Percentiles rank a stretch among this genome's conserved stretches.
These are phyloP conservation scores for Hystrix cristata DNA, from an alignment of 2,113 vertebrate species.

Conservation along the genomic window DNA sequence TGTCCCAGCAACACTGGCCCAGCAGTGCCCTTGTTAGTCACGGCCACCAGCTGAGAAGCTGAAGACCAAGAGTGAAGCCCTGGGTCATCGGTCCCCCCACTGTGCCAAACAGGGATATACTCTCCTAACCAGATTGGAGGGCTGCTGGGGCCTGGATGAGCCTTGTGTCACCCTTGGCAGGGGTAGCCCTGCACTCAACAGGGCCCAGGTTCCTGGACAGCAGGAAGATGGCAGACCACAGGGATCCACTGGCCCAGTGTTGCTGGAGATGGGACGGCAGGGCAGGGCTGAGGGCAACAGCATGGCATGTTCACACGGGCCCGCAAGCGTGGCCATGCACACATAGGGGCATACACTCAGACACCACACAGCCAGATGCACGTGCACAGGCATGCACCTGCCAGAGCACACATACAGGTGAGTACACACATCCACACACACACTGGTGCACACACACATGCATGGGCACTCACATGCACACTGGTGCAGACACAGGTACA, in stretches of 20 bases:
- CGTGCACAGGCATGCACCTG: neutral
- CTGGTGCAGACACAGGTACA: too few species aligned
- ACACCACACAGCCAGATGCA: neutral
- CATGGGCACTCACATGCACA: neutral
- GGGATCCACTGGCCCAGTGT: fast-evolving
- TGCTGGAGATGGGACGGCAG: too few species aligned
- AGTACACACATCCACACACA: neutral
- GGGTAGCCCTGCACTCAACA: too few species aligned
- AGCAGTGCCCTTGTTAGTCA: neutral
- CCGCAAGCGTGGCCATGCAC: neutral
- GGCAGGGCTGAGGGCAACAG: neutral
- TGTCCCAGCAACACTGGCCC: neutral
- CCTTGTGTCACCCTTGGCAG: fast-evolving
- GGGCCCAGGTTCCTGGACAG: neutral
- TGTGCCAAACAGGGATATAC: fast-evolving
- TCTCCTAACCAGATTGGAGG: neutral
- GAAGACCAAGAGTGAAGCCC: too few species aligned
- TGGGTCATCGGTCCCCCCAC: too few species aligned
- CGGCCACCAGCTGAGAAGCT: neutral
- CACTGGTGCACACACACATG: fast-evolving
- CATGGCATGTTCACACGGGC: too few species aligned
- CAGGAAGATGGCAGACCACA: neutral
- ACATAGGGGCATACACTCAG: fast-evolving
- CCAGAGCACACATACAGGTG: fast-evolving
- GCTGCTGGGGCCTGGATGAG: neutral